phyloP scores from a whole-genome alignment of 2,888 invertebrate species.

The Caenorhabditis sp. region DNA sequence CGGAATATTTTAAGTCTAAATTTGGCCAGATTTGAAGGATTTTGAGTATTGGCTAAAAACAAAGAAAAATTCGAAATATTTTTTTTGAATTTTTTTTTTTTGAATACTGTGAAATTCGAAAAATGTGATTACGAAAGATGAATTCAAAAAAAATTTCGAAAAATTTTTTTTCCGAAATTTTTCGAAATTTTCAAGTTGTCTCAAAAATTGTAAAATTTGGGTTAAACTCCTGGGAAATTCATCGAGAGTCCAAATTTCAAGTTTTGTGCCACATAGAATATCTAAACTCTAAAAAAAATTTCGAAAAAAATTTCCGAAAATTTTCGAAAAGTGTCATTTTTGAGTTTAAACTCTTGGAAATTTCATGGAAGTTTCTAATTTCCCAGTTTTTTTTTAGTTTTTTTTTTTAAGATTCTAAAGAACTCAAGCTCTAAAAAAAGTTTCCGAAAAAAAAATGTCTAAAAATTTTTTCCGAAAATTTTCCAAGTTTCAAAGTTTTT shows the following conservation, averaged over 20 bases:
- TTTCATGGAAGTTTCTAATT: background rate
- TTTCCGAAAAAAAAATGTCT: too few species aligned
- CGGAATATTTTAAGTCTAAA: background rate
- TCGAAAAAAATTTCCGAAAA: background rate
- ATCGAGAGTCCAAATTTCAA: background rate
- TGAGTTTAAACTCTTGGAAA: background rate
- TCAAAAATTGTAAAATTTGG: too few species aligned
- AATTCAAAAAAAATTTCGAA: too few species aligned
- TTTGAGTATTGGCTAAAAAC: background rate
- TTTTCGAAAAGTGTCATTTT: background rate
- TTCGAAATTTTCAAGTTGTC: too few species aligned
- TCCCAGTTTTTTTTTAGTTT: conserved; percentile 3
- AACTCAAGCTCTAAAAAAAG: too few species aligned
- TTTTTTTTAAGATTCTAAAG: background rate
- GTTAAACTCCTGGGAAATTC: too few species aligned
- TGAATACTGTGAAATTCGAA: background rate
- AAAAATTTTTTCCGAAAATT: too few species aligned
- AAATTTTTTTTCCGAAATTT: too few species aligned
- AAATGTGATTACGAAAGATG: background rate
- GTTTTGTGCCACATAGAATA: too few species aligned
- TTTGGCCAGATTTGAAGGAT: background rate
- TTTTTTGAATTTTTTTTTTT: background rate
- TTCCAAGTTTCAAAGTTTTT: background rate
- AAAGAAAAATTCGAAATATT: background rate
- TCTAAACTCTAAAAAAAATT: too few species aligned